Evolutionary conservation across 2,797 vertebrate genomes (phyloP), one percentile per base, ranked within the genome.

Genomic region (Melanotaenia parkinsoni): DNA sequence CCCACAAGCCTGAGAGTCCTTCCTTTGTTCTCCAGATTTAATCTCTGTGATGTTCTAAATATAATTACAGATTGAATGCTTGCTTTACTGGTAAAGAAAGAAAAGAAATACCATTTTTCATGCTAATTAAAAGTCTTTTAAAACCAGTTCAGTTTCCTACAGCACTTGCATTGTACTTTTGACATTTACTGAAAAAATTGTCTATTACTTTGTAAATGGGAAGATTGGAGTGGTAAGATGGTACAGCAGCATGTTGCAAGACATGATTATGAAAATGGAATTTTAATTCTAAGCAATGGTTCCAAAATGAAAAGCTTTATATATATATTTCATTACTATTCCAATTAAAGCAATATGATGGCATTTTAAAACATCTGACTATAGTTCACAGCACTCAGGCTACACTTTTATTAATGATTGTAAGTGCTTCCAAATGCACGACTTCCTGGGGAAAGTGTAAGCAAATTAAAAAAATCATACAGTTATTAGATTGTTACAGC

Each of bases 41-140:
- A 33, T 33, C 40, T 14, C 40, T 43, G 40, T 47, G 45, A 70
- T 43, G 1, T 16, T 63, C 70, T 83, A 77, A 82, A 77, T 12
- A 10, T 47, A 77, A 33, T 57, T 10, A 18, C 2, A 11, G 8
- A 65, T 56, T 28, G 43, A 53, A 18, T 58, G 72, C 68, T 87
- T 74, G 67, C 38, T 72, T 64, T 69, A 53, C 63, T 59, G 32
- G 18, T 16, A 70, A 58, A 63, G 35, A 45, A 61, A 57, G 40
- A n/a, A 72, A 56, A 20, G 53, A 67, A 50, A 63, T 65, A 62
- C 5, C 62, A 12, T 67, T 64, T 51, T 67, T 2, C 3, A 12
- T 40, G 28, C 12, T 53, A 53, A 53, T 26, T 22, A 67, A 58
- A 45, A 74, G 26, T 26, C 28, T 50, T 7, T 35, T 50, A 47